Evolutionary conservation across 1,140 invertebrate species (phyloP).

Genomic region (Eupeodes corollae): DNA sequence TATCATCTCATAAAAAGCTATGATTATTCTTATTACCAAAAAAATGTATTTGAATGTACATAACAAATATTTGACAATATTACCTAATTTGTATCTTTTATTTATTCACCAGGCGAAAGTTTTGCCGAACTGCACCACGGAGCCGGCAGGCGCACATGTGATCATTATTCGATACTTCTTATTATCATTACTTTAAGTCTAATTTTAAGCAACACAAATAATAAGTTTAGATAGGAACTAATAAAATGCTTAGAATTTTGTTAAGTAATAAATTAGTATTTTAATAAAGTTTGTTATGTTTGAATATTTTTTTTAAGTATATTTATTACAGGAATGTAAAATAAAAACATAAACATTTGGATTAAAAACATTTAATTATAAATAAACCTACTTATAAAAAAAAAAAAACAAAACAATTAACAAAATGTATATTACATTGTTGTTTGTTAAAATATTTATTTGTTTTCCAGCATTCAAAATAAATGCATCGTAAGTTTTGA

Average conservation of each 20-base stretch:
- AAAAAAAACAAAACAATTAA: no score
- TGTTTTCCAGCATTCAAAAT: no score
- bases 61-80: background rate
- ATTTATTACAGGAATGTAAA: slow-evolving; percentile 16
- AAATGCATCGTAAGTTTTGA: no score
- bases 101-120: slow-evolving; percentile 42
- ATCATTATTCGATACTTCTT: slow-evolving; percentile 7
- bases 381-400: no score
- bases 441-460: no score
- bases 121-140: slow-evolving; percentile 49
- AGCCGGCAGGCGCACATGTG: slow-evolving; percentile 7
- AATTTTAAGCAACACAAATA: slow-evolving; percentile 23
- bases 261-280: background rate
- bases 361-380: no score
- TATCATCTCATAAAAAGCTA: background rate
- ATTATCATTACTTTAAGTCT: slow-evolving; percentile 4
- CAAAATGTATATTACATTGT: no score
- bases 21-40: background rate
- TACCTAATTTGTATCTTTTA: background rate
- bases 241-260: background rate
- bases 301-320: background rate
- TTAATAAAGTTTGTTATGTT: no score
- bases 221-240: slow-evolving; percentile 7
- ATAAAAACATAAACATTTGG: background rate
- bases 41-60: background rate